Conservation (phyloP, 2,113 vertebrate genomes). For the Platichthys flesus region DNA sequence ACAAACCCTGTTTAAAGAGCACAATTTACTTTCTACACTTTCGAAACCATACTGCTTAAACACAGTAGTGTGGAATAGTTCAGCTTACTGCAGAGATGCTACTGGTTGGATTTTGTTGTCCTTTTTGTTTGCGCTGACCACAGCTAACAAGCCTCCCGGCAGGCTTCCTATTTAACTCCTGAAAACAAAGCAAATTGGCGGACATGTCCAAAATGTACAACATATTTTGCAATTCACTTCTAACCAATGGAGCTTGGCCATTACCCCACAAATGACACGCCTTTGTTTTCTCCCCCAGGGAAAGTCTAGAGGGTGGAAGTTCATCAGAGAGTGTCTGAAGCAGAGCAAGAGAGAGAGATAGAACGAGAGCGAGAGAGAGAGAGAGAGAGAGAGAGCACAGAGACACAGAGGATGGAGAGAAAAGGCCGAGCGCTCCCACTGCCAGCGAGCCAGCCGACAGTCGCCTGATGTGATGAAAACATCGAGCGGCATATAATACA, state of each 20-base stretch:
- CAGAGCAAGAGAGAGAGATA: constrained; percentile 15
- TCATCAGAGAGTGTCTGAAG: constrained; percentile 19
- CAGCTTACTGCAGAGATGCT: background rate
- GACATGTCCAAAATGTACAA: background rate
- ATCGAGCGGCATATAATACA: constrained; percentile 45
- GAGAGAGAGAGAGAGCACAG: background rate
- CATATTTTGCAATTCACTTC: background rate
- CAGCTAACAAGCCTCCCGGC: background rate
- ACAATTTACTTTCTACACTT: background rate
- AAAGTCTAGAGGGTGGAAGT: constrained; percentile 74
- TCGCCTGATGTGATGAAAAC: constrained; percentile 53
- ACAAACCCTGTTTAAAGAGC: background rate
- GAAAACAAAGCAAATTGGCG: background rate
- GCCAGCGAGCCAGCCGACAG: constrained; percentile 39
- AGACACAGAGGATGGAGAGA: constrained; percentile 40
- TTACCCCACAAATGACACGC: background rate
- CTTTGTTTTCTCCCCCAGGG: constrained; percentile 61
- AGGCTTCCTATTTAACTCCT: background rate
- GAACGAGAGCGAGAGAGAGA: constrained; percentile 26
- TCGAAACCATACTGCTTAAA: background rate
- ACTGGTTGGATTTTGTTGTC: background rate
- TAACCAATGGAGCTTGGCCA: background rate
- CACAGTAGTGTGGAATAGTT: background rate
- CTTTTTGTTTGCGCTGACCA: background rate
- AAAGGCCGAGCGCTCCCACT: constrained; percentile 35